Conservation (phyloP, 2,797 vertebrate genomes). For the Nannoperca obscura region DNA sequence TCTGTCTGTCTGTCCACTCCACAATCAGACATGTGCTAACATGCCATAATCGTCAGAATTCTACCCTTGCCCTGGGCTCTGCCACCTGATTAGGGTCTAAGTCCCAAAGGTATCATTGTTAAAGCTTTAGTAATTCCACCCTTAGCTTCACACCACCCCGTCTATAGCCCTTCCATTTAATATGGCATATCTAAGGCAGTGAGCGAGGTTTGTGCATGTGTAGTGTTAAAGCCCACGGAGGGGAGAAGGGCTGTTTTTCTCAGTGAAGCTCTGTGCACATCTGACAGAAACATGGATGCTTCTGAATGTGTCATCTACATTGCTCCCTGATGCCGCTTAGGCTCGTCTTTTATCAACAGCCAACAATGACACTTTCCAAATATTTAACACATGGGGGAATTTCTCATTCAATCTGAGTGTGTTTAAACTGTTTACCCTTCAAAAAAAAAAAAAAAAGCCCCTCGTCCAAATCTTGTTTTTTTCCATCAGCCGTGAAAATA, state of each 20-base stretch:
- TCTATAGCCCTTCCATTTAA: constrained; percentile 90
- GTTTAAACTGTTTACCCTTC: constrained; percentile 59
- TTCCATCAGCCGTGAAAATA: constrained; percentile 71
- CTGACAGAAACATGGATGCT: constrained; percentile 58
- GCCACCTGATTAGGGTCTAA: constrained; percentile 92
- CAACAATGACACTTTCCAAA: constrained; percentile 73
- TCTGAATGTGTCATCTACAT: constrained; percentile 59
- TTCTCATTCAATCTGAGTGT: constrained; percentile 64
- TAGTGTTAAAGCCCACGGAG: constrained; percentile 15
- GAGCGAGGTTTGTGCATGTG: constrained; percentile 73
- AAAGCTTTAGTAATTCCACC: constrained; percentile 92
- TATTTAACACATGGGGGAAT: constrained; percentile 66
- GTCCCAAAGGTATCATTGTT: constrained; percentile 91
- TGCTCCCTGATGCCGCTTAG: constrained; percentile 54
- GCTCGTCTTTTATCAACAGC: constrained; percentile 74
- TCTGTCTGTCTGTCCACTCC: constrained; percentile 95
- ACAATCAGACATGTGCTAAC: constrained; percentile 94
- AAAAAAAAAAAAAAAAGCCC: constrained; percentile 34
- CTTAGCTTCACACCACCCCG: constrained; percentile 88
- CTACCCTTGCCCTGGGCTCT: constrained; percentile 88
- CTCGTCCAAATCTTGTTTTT: constrained; percentile 57
- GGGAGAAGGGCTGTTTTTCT: constrained; percentile 47
- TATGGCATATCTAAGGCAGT: constrained; percentile 84
- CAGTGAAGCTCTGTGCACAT: constrained; percentile 40
- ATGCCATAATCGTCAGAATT: constrained; percentile 98